Evolutionary conservation across 1,140 invertebrate species (phyloP), one percentile per base, ranked within the genome.

Genomic region (Arctopsyche grandis): DNA sequence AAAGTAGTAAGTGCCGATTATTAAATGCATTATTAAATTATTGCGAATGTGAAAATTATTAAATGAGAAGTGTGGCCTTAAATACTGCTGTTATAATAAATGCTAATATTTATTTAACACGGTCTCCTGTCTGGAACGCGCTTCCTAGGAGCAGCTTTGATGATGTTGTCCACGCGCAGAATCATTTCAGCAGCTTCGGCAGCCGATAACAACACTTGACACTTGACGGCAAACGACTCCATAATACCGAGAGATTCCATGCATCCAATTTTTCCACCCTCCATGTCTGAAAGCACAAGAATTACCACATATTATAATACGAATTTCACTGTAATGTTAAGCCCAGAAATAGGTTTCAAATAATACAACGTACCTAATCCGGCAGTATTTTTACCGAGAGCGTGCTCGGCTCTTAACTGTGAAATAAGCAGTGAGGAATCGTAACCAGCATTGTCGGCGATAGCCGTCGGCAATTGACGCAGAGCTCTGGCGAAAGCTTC

Each of bases 121-220:
- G 93, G 93, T 83, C 95, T 92, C 84, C 95, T 91, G 86, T 99
- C 98, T 78, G 93, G 93, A 0, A 92, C 92, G 69, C 99, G 93
- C 84, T 94, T 94, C 79, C 99, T 92, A 0, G 99, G 99, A 38
- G 98, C 98, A 46, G 97, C 92, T 85, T 94, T 97, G 24, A 99
- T 94, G 79, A 99, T 99, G 87, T 98, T 94, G 86, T 99, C 99
- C 0, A 99, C 98, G 58, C 99, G 93, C 9, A 99, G 89, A 84
- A 99, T 99, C 96, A 99, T 98, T 90, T 99, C 99, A 0, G 98
- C 98, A 3, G 98, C 98, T 89, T 99, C 99, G 0, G 97, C 89
- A 5, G 98, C 99, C 48, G 97, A 98, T 75, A 98, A 83, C 48
- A 99, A 87, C 9, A 99, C 96, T 87, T 99, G 98, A 26, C 96